A percentile compares a stretch with the other conserved stretches of the same genome.
Evolutionary conservation across 2,113 vertebrate genomes (phyloP).

Genomic region (Sapajus apella): DNA sequence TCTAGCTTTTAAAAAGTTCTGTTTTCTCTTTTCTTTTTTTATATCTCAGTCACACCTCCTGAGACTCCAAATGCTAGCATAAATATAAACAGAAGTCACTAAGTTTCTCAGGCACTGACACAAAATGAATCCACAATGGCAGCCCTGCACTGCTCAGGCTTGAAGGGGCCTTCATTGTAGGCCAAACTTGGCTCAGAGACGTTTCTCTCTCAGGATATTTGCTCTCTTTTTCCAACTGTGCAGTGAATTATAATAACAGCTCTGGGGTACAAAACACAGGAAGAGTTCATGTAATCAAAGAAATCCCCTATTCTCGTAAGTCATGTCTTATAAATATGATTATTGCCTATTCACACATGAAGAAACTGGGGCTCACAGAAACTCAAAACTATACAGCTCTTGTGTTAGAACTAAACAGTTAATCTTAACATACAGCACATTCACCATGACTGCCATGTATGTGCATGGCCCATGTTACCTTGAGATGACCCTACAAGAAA

Average conservation of each 20-base stretch:
- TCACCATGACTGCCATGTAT: not conserved
- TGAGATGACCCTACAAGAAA: not conserved
- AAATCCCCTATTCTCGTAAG: conserved; percentile 28
- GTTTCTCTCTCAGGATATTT: conserved; percentile 39
- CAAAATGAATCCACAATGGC: conserved; percentile 36
- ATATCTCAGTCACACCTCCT: conserved; percentile 27
- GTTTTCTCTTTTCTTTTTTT: conserved; percentile 55
- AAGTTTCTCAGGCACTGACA: conserved; percentile 49
- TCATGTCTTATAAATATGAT: conserved; percentile 45
- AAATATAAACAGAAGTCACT: conserved; percentile 60
- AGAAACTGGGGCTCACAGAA: not conserved
- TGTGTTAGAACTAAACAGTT: not conserved
- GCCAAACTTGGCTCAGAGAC: conserved; percentile 16
- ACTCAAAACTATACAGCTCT: not conserved
- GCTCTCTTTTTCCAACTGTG: not conserved
- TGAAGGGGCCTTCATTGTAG: not conserved
- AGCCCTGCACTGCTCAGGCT: not conserved
- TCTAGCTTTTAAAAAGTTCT: conserved; percentile 52
- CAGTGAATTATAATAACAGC: conserved; percentile 40
- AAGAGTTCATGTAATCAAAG: conserved; percentile 32
- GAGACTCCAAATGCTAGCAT: conserved; percentile 44
- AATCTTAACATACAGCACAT: not conserved
- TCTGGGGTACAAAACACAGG: not conserved
- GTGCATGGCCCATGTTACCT: not conserved
- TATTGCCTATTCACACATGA: conserved; percentile 35